These are phyloP conservation scores for Mimas tiliae DNA, from an alignment of 2,888 invertebrate genomes.

Conservation along the genomic window DNA sequence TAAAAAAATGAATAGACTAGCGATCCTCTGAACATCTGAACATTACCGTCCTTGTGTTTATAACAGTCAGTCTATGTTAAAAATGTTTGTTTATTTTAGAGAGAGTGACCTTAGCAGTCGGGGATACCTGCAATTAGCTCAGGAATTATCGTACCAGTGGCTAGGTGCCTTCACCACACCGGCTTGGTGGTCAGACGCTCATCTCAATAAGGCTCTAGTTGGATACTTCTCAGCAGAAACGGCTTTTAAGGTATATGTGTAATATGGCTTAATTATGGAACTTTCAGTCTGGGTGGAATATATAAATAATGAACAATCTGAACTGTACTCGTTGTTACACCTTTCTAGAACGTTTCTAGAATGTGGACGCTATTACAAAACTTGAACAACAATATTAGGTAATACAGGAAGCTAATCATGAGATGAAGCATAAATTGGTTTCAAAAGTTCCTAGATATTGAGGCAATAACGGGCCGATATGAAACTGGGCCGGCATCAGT, in stretches of 20 bases:
- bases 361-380: too few relatives aligned
- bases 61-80: too few relatives aligned
- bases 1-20: too few relatives aligned
- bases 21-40: too few relatives aligned
- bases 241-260: conserved; percentile 85
- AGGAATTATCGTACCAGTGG: conserved; percentile 93
- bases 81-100: conserved; percentile 63
- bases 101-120: conserved; percentile 89
- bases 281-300: too few relatives aligned
- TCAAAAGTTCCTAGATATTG: neutral
- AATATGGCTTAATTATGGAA: too few relatives aligned
- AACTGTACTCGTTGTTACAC: too few relatives aligned
- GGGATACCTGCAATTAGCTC: conserved; percentile 87
- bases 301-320: too few relatives aligned
- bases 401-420: neutral
- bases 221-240: conserved; percentile 90
- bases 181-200: conserved; percentile 90
- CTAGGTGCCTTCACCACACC: conserved; percentile 90
- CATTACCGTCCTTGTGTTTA: too few relatives aligned
- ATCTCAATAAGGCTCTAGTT: conserved; percentile 90
- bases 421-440: conserved; percentile 8
- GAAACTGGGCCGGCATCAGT: neutral
- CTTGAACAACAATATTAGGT: too few relatives aligned
- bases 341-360: too few relatives aligned
- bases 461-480: conserved; percentile 16